Conservation (phyloP, 1,140 invertebrate species). For the Camponotus vicinus region DNA sequence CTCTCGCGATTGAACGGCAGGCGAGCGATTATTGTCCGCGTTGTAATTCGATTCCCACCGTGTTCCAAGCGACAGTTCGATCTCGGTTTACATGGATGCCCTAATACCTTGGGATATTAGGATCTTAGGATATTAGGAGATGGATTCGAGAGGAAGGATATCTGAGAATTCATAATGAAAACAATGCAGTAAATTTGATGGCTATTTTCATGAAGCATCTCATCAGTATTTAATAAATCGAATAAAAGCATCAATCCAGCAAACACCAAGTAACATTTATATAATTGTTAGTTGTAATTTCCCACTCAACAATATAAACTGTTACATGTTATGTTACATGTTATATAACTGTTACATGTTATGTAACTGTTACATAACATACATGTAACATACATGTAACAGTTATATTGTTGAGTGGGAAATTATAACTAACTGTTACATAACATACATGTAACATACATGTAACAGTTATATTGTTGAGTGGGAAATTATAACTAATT, state of each 20-base stretch:
- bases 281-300: no score
- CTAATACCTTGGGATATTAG: constrained; percentile 59
- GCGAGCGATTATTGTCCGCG: constrained; percentile 58
- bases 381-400: no score
- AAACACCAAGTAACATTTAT: no score
- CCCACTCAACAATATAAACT: no score
- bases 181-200: background rate
- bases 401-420: no score
- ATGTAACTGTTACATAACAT: no score
- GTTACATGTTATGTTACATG: no score
- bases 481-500: no score
- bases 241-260: background rate
- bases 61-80: constrained; percentile 53
- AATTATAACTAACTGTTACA: no score
- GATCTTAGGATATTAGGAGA: constrained; percentile 50
- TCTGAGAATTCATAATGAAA: background rate
- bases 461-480: no score
- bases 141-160: constrained; percentile 30
- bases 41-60: constrained; percentile 68
- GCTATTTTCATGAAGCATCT: background rate
- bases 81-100: constrained; percentile 49
- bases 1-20: background rate
- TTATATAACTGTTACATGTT: no score
- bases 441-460: no score
- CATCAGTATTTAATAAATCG: background rate